These are phyloP conservation scores for Macrotis lagotis DNA, from an alignment of 2,113 vertebrate species.

Conservation along the genomic window DNA sequence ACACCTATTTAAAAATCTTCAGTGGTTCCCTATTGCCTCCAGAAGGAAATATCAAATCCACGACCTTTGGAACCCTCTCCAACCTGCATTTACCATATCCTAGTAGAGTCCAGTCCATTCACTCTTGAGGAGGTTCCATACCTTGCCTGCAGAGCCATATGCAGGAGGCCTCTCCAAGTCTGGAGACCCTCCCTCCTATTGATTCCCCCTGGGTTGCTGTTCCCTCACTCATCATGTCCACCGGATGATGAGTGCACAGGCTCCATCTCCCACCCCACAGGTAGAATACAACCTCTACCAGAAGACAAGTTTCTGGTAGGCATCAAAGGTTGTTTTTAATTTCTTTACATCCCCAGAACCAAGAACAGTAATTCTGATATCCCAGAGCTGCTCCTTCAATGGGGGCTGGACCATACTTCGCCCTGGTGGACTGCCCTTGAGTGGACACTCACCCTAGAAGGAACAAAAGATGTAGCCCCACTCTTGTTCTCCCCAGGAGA, in stretches of 20 bases:
- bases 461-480: background rate
- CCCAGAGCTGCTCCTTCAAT: accelerated
- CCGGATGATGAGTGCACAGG: accelerated
- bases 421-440: background rate
- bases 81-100: background rate
- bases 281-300: background rate
- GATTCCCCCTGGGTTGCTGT: background rate
- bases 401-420: background rate
- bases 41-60: background rate
- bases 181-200: background rate
- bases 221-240: background rate
- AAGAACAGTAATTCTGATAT: background rate
- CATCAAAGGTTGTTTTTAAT: background rate
- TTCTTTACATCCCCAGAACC: background rate
- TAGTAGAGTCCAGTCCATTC: background rate
- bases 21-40: background rate
- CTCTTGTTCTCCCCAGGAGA: background rate
- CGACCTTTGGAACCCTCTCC: background rate
- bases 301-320: background rate
- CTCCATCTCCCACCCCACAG: background rate
- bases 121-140: background rate
- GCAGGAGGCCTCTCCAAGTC: background rate
- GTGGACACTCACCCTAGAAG: background rate
- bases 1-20: background rate
- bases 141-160: background rate